These are phyloP conservation scores for Cenopis cana DNA, from an alignment of 2,888 invertebrate genomes.

Conservation along the genomic window DNA sequence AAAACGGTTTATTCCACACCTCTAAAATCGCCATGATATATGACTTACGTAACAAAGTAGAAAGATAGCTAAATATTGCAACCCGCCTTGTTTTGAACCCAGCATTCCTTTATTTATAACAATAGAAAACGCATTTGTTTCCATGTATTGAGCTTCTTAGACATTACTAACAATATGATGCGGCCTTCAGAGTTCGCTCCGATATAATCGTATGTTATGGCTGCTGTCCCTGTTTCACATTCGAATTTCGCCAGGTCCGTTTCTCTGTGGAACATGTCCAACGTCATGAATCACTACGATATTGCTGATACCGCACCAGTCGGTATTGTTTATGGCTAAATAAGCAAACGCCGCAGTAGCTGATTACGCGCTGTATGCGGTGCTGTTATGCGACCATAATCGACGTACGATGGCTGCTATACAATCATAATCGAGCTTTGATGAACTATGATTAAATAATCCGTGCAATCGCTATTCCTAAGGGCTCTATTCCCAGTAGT, in stretches of 20 bases:
- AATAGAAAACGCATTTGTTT: too few species aligned
- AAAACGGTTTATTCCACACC: too few species aligned
- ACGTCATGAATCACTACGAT: constrained; percentile 13
- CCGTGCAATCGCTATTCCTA: neutral
- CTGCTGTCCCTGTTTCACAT: neutral
- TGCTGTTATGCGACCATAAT: neutral
- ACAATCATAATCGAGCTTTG: neutral
- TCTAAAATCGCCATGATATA: too few species aligned
- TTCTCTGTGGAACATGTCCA: neutral
- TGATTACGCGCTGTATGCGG: constrained; percentile 8
- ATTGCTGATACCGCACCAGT: neutral
- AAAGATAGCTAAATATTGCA: too few species aligned
- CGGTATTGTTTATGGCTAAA: constrained; percentile 11
- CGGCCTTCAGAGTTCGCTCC: too few species aligned
- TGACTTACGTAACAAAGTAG: too few species aligned
- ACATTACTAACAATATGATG: too few species aligned
- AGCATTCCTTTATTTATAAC: too few species aligned
- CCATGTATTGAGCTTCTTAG: too few species aligned
- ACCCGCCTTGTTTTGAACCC: too few species aligned
- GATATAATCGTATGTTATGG: neutral
- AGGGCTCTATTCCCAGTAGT: neutral
- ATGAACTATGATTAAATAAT: neutral
- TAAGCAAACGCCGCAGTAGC: neutral
- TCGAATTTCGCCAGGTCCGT: neutral
- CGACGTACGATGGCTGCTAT: neutral